Evolutionary conservation across 2,113 vertebrate genomes (phyloP).

Genomic region (Takifugu flavidus): DNA sequence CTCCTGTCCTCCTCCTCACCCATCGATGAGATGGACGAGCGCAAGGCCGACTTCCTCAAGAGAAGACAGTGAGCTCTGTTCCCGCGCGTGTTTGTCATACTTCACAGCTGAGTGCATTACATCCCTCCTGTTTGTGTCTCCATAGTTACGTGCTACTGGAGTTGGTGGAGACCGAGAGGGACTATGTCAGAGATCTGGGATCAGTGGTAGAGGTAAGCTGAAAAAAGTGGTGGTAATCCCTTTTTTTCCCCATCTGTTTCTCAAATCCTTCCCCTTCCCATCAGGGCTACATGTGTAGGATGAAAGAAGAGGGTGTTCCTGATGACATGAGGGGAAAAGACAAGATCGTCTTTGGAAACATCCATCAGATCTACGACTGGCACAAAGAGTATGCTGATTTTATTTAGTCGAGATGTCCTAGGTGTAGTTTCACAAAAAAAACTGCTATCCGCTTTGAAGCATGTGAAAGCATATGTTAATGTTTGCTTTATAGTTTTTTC

Average conservation of each 20-base stretch:
- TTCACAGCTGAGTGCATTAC: not conserved
- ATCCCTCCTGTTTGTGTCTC: constrained; percentile 39
- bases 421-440: not conserved
- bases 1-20: constrained; percentile 96
- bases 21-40: constrained; percentile 95
- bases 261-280: not conserved
- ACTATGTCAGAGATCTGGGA: constrained; percentile 95
- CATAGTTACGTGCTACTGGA: constrained; percentile 92
- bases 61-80: constrained; percentile 87
- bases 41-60: constrained; percentile 92
- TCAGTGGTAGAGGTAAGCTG: constrained; percentile 89
- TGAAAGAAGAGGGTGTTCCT: constrained; percentile 96
- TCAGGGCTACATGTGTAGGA: constrained; percentile 96
- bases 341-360: constrained; percentile 99
- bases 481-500: constrained; percentile 83
- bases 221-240: not conserved
- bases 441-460: not conserved
- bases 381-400: constrained; percentile 89
- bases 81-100: not conserved
- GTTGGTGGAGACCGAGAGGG: constrained; percentile 93
- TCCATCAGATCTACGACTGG: constrained; percentile 99
- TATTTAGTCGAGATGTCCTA: not conserved
- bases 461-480: constrained; percentile 9
- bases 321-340: constrained; percentile 99
- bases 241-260: constrained; percentile 1